A percentile compares a stretch with the other conserved stretches of the same genome.
Evolutionary conservation across 1,140 invertebrate genomes (phyloP).

Genomic region (Scaptomyza graminum): DNA sequence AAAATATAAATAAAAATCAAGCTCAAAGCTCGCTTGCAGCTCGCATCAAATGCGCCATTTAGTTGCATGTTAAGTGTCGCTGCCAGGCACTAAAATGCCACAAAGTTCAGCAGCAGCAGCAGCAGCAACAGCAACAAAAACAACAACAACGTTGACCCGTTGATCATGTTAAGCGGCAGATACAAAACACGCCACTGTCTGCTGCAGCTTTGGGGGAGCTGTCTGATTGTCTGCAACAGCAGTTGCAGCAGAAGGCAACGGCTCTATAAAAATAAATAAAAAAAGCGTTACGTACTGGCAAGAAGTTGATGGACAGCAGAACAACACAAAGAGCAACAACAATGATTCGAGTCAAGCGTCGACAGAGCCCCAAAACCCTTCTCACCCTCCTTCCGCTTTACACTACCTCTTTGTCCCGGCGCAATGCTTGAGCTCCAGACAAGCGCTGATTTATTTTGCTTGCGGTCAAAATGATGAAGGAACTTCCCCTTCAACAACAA

Average conservation of each 20-base stretch:
- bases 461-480: conserved; percentile 74
- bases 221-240: conserved; percentile 6
- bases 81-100: conserved; percentile 72
- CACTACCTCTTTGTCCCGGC: conserved; percentile 15
- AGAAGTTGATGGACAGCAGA: conserved; percentile 60
- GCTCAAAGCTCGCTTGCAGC: conserved; percentile 36
- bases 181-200: conserved; percentile 64
- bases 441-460: conserved; percentile 79
- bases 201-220: conserved; percentile 34
- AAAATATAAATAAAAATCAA: conserved; percentile 65
- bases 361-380: conserved; percentile 43
- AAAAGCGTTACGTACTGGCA: conserved; percentile 35
- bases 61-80: conserved; percentile 79
- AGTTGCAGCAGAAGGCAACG: conserved; percentile 24
- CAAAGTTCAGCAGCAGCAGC: conserved; percentile 46
- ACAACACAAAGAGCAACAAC: conserved; percentile 35
- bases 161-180: conserved; percentile 61
- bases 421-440: conserved; percentile 51
- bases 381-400: conserved; percentile 7
- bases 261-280: conserved; percentile 29
- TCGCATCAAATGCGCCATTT: conserved; percentile 68
- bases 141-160: conserved; percentile 62
- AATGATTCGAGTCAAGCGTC: conserved; percentile 34
- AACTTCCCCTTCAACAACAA: conserved; percentile 40
- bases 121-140: conserved; percentile 17